These are phyloP conservation scores for Ornithoptera alexandrae DNA, from an alignment of 2,888 invertebrate genomes.

Conservation along the genomic window DNA sequence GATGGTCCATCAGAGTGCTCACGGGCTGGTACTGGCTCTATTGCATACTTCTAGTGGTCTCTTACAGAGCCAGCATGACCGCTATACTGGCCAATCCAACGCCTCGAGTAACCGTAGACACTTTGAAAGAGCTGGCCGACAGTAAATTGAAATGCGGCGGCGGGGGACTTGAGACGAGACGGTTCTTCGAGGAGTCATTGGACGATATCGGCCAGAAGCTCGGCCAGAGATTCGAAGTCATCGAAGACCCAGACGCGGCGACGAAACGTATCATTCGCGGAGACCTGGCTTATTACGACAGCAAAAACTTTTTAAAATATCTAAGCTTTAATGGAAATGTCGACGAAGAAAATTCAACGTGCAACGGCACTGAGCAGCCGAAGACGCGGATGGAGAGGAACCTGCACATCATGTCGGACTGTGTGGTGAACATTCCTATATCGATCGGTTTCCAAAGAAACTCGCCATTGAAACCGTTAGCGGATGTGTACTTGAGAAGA, in stretches of 20 bases:
- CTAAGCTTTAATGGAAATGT: constrained; percentile 80
- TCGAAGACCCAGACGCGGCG: constrained; percentile 81
- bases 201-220: constrained; percentile 85
- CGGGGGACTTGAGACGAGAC: constrained; percentile 85
- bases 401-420: constrained; percentile 90
- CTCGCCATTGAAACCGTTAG: constrained; percentile 85
- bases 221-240: constrained; percentile 82
- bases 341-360: constrained; percentile 46
- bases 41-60: constrained; percentile 87
- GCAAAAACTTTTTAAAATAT: constrained; percentile 84
- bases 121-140: constrained; percentile 83
- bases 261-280: constrained; percentile 85
- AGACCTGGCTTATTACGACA: constrained; percentile 89
- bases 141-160: constrained; percentile 85
- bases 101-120: constrained; percentile 89
- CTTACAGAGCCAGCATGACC: constrained; percentile 91
- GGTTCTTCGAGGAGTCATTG: constrained; percentile 84
- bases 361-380: constrained; percentile 40
- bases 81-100: constrained; percentile 90
- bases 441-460: constrained; percentile 91
- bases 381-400: constrained; percentile 60
- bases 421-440: constrained; percentile 89
- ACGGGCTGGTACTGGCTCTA: constrained; percentile 95
- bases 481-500: constrained; percentile 83
- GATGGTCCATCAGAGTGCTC: constrained; percentile 89